These are phyloP conservation scores for Gymnobelideus leadbeateri DNA, from an alignment of 2,113 vertebrate genomes.

Conservation along the genomic window DNA sequence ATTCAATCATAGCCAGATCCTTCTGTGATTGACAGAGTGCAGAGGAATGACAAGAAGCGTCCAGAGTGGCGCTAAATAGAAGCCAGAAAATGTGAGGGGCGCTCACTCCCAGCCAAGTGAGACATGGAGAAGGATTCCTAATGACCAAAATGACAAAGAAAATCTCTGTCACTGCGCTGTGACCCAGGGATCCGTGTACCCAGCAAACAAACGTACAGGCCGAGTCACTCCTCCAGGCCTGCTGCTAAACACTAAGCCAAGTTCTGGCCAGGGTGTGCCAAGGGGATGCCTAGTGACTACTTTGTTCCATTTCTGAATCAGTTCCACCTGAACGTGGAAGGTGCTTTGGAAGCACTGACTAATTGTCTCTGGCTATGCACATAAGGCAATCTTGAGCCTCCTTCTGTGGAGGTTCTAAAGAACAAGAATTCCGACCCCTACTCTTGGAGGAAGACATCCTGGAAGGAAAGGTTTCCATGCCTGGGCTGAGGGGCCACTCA, in stretches of 20 bases:
- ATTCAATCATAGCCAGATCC: background rate
- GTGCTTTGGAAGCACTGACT: conserved; percentile 61
- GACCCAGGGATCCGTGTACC: conserved; percentile 33
- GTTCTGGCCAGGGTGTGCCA: conserved; percentile 44
- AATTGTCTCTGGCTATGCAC: conserved; percentile 58
- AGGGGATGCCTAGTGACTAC: conserved; percentile 61
- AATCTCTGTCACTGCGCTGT: conserved; percentile 43
- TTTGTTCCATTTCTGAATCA: conserved; percentile 59
- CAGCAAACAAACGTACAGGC: conserved; percentile 43
- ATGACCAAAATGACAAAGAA: background rate
- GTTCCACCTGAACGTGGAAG: conserved; percentile 56
- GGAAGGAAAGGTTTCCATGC: conserved; percentile 22
- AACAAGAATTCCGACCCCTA: conserved; percentile 12
- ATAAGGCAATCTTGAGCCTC: conserved; percentile 44
- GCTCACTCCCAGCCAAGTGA: background rate
- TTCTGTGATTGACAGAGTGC: background rate
- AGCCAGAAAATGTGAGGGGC: background rate
- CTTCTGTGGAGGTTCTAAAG: conserved; percentile 46
- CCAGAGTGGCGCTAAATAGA: background rate
- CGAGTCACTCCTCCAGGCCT: conserved; percentile 49
- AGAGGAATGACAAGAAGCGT: background rate
- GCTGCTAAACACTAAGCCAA: conserved; percentile 46
- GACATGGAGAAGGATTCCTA: background rate
- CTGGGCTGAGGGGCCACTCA: background rate
- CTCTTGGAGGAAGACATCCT: conserved; percentile 40